Evolutionary conservation across 2,113 vertebrate genomes (phyloP), one percentile per base, ranked within the genome.

Genomic region (Calyptommatus sinebrachiatus): DNA sequence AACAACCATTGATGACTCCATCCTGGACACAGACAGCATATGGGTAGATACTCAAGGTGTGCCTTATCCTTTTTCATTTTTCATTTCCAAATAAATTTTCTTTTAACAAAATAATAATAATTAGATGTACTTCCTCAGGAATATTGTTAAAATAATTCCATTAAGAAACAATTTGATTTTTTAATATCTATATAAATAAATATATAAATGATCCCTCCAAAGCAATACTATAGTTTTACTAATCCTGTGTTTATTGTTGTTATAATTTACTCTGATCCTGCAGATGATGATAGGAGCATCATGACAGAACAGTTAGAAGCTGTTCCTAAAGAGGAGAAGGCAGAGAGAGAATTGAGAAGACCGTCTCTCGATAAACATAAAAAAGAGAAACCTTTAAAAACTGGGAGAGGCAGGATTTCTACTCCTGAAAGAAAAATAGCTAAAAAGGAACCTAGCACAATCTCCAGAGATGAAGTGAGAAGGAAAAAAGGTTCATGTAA

Each of bases 11-110:
- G 98, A 99, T 21, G 98, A 99, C 94, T 99, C 98, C 91, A 93
- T 99, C 90, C 94, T 99, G 95, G 98, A 96, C 77, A 96, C 96
- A 18, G 95, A 99, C 96, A 99, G 98, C 93, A 97, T 97, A 92
- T 99, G 98, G 98, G 94, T 98, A 79, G 98, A 99, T 89, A 97
- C 97, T 86, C 98, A 98, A 98, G 98, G 98, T 99, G 92, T 96
- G 96, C 90, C 81, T 93, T 94, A 83, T 87, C 84, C 83, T 94
- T 92, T 85, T 91, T 87, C 69, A 78, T 87, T 83, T 91, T 91
- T 87, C 89, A 45, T 78, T 93, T 88, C 82, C 87, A 83, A 88
- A 86, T 79, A 63, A 86, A 74, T 82, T 69, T 84, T 67, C 75
- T 82, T 84, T 9, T 83, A 86, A 57, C 80, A 4, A 62, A 78